Base-by-base conservation (phyloP, 1,140 invertebrate genomes). In the Platyura marginata region DNA sequence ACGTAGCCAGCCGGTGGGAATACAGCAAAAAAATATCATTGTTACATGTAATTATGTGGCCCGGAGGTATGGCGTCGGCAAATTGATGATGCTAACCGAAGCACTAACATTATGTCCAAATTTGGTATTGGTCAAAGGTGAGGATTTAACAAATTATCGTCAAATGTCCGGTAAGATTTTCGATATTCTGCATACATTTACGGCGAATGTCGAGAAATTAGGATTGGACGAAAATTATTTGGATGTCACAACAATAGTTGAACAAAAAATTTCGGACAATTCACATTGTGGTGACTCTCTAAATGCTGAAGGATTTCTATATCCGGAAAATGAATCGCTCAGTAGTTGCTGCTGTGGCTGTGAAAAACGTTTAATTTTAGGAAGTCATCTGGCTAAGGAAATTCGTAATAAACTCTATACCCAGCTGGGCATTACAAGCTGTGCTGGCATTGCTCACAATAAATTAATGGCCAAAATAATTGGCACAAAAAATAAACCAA, bases 1-100 rank as follows among this genome's bases (percentile, higher is more conserved):
- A 13, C 62, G 66, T 34, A 61, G 62, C 18, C 70, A 72, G 48
- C 80, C 82, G 1, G 57, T 86, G 29, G 81, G 81, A 21, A 71
- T 87, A 4, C 74, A 81, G 56, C 82, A 87, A 59, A 84, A 85
- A 54, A 80, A 75, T 52, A 67, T 80, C 42, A 72, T 87, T 21
- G 79, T 85, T 21, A 85, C 81, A 9, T 78, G 77, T 56, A 86
- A 87, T 61, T 85, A 87, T 56, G 60, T 75, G 43, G 82, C 82
- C 2, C 60, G 81, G 42, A 67, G 71, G 46, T 72, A 62, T 46
- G 82, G 81, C 8, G 64, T 87, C 18, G 68, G 69, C 47, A 85
- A 85, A 55, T 76, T 76, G 46, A 83, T 82, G 77, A 61, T 70
- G 10, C 61, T 84, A 3, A 56, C 67, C 18, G 80, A 84, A 43